A percentile compares a stretch with the other conserved stretches of the same genome.
Conservation (phyloP, 1,140 invertebrate genomes). For the Hylaeus volcanicus region DNA sequence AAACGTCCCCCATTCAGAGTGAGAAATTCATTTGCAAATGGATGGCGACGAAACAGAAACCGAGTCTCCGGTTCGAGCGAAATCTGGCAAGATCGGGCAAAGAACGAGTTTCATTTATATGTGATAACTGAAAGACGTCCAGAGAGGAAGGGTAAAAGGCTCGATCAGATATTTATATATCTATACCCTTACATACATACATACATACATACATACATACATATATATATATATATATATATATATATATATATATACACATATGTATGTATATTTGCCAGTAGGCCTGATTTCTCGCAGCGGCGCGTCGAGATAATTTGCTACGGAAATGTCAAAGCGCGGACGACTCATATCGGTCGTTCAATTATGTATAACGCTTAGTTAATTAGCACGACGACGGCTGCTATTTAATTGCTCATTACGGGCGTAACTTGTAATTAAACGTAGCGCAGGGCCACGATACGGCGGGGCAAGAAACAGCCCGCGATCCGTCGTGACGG, state of each 20-base stretch:
- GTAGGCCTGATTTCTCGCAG: background rate
- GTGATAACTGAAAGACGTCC: background rate
- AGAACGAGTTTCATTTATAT: slow-evolving; percentile 4
- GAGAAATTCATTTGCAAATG: slow-evolving; percentile 38
- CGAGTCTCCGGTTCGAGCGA: background rate
- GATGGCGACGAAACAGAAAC: background rate
- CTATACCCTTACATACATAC: too few species aligned
- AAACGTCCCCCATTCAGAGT: background rate
- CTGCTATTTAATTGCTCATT: slow-evolving; percentile 42
- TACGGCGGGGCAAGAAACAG: slow-evolving; percentile 13
- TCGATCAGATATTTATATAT: slow-evolving; percentile 26
- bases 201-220: too few species aligned
- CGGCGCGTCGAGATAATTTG: slow-evolving; percentile 26
- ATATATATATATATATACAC: slow-evolving; percentile 1
- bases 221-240: slow-evolving; percentile 3
- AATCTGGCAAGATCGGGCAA: background rate
- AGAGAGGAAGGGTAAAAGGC: background rate
- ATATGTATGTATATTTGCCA: background rate
- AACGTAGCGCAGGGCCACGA: slow-evolving; percentile 8
- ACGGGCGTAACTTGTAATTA: slow-evolving; percentile 40
- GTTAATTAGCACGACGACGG: slow-evolving; percentile 40
- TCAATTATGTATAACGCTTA: slow-evolving; percentile 43
- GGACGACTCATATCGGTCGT: slow-evolving; percentile 16
- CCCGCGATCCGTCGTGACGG: slow-evolving; percentile 3
- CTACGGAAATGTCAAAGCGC: slow-evolving; percentile 41